A percentile compares a stretch with the other conserved stretches of the same genome.
Conservation (phyloP, 2,888 invertebrate genomes). For the Amphiduros pacificus region DNA sequence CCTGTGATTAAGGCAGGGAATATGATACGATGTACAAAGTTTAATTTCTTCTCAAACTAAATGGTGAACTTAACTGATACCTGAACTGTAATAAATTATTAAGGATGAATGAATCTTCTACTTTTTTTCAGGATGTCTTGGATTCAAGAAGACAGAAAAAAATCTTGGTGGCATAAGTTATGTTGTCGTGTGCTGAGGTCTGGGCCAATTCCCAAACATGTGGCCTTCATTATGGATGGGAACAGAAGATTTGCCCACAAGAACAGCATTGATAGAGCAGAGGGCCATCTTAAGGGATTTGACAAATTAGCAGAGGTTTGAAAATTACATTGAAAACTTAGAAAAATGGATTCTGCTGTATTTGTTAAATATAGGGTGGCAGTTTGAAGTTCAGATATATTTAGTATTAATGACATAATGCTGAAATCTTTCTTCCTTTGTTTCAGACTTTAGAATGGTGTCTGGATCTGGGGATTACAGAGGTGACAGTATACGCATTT, state of each 20-base stretch:
- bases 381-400: no score
- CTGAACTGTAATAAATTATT: no score
- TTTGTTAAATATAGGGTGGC: no score
- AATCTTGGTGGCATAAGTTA: slow-evolving; percentile 73
- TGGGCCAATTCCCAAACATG: slow-evolving; percentile 84
- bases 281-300: slow-evolving; percentile 73
- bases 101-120: neutral
- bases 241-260: slow-evolving; percentile 90
- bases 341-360: no score
- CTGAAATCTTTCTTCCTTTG: neutral
- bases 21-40: no score
- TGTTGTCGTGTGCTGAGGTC: slow-evolving; percentile 76
- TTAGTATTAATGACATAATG: no score
- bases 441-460: slow-evolving; percentile 72
- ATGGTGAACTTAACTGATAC: no score
- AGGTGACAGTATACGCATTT: slow-evolving; percentile 98
- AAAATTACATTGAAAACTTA: no score
- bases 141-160: slow-evolving; percentile 73
- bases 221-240: slow-evolving; percentile 99
- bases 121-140: slow-evolving; percentile 61
- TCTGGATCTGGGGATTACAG: slow-evolving; percentile 82
- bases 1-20: no score
- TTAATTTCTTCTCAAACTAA: no score
- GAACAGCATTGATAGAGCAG: slow-evolving; percentile 72
- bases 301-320: slow-evolving; percentile 62